These are phyloP conservation scores for Drosophila paracracens DNA, from an alignment of 2,888 invertebrate genomes.

Conservation along the genomic window DNA sequence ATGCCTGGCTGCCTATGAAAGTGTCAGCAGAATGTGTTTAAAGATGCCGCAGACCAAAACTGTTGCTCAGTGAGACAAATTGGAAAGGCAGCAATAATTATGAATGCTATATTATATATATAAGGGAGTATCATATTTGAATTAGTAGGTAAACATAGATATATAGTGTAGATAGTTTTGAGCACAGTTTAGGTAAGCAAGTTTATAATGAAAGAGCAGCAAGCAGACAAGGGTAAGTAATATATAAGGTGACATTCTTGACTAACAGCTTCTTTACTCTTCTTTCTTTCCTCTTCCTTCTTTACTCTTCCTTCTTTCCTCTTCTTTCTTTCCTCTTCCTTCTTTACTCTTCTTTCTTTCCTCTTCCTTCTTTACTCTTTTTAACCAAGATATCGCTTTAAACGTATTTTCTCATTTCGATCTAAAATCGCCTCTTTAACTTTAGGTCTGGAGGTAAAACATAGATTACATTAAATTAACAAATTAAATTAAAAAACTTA, in stretches of 20 bases:
- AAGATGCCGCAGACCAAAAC: conserved; percentile 35
- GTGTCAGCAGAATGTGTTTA: conserved; percentile 13
- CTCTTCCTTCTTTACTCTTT: no score
- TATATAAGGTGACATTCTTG: not conserved
- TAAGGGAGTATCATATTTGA: not conserved
- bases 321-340: no score
- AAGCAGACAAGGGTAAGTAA: not conserved
- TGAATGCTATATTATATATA: not conserved
- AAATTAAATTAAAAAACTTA: not conserved
- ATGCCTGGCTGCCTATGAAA: conserved; percentile 30
- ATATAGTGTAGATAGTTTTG: not conserved
- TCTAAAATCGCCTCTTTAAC: no score
- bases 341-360: no score
- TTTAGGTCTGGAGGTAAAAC: no score
- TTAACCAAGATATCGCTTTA: no score
- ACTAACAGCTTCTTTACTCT: not conserved
- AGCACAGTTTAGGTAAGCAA: not conserved
- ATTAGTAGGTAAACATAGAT: not conserved
- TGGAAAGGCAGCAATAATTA: not conserved
- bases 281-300: no score
- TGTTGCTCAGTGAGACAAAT: conserved; percentile 39
- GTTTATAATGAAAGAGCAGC: not conserved
- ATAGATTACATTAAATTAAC: not conserved
- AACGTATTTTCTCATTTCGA: no score
- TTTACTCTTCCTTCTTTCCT: no score